phyloP scores from a whole-genome alignment of 1,140 invertebrate species.

The Caerostris darwini region DNA sequence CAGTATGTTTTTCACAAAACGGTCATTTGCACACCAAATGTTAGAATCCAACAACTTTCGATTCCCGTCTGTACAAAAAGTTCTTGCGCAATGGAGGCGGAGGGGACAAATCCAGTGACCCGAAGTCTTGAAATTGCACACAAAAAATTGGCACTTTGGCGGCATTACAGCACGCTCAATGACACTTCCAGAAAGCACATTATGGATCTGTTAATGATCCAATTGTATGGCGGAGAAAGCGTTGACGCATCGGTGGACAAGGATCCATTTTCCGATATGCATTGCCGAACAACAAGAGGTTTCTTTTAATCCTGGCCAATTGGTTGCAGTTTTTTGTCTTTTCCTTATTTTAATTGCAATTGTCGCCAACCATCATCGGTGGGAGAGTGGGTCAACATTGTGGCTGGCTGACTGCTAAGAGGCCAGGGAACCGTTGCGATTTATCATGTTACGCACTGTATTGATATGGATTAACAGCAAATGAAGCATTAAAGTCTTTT shows the following conservation, averaged over 20 bases:
- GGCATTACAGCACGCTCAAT: neutral
- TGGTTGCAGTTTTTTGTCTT: neutral
- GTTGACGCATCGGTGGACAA: neutral
- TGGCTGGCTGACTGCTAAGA: no score
- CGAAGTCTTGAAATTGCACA: neutral
- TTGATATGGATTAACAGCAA: no score
- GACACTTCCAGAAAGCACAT: conserved; percentile 1
- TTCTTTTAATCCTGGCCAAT: neutral
- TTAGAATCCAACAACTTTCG: neutral
- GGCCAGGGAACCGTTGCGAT: no score
- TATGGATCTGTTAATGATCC: conserved; percentile 3
- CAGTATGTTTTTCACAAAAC: neutral
- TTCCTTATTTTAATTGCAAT: neutral
- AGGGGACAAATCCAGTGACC: neutral
- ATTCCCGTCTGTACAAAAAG: neutral
- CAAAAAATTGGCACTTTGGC: neutral
- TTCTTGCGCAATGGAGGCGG: neutral
- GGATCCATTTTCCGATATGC: neutral
- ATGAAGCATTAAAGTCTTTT: no score
- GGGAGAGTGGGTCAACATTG: neutral
- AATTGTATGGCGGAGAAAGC: neutral
- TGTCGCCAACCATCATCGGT: neutral
- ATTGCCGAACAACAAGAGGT: neutral
- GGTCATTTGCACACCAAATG: neutral
- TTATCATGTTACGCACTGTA: no score